These are phyloP conservation scores for Habroteleia sp. DNA, from an alignment of 2,888 invertebrate genomes.

Conservation along the genomic window DNA sequence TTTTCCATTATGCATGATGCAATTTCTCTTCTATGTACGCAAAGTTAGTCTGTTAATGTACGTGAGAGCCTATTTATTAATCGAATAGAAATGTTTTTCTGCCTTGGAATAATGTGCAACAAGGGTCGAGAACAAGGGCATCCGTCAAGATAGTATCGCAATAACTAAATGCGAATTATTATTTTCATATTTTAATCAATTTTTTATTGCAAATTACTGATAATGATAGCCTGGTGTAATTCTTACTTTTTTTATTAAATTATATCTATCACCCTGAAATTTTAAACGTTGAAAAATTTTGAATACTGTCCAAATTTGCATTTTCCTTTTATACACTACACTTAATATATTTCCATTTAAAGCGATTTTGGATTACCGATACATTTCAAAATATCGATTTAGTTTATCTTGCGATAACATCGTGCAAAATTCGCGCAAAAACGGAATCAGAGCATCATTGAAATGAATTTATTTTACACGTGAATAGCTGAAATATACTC, in stretches of 20 bases:
- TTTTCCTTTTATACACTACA: too few species aligned
- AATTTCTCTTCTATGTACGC: constrained; percentile 15
- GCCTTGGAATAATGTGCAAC: constrained; percentile 72
- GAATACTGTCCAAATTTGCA: too few species aligned
- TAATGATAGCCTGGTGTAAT: too few species aligned
- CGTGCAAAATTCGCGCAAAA: constrained; percentile 31
- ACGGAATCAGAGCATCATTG: constrained; percentile 29
- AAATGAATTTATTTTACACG: constrained; percentile 31
- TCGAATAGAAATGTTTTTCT: constrained; percentile 51
- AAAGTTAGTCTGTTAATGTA: constrained; percentile 7
- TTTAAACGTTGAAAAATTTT: too few species aligned
- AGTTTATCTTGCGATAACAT: constrained; percentile 40
- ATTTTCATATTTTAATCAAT: too few species aligned
- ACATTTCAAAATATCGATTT: constrained; percentile 48
- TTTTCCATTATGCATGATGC: constrained; percentile 15
- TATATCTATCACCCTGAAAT: too few species aligned
- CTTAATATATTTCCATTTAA: too few species aligned
- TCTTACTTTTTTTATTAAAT: too few species aligned
- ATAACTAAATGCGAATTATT: constrained; percentile 59
- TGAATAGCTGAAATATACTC: too few species aligned
- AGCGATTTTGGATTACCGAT: constrained; percentile 42
- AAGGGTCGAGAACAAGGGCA: constrained; percentile 73
- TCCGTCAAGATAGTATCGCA: constrained; percentile 69
- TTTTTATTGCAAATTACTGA: too few species aligned
- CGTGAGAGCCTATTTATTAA: constrained; percentile 34